Conservation (phyloP, 2,113 vertebrate genomes). For the Phasianus colchicus region DNA sequence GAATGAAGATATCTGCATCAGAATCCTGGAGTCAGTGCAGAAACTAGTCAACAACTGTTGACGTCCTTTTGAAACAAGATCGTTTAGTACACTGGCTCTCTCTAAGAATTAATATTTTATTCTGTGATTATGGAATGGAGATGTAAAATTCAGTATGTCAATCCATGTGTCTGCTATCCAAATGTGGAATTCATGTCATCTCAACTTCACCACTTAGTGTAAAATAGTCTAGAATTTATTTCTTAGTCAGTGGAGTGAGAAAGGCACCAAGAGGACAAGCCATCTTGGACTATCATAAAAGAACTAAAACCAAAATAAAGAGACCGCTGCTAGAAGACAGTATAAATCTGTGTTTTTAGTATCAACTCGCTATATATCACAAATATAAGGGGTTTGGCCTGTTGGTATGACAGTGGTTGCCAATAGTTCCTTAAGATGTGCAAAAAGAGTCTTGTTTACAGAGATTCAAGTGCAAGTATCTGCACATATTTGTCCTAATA, state of each 20-base stretch:
- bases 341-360: neutral
- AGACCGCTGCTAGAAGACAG: neutral
- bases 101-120: neutral
- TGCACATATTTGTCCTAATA: neutral
- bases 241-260: neutral
- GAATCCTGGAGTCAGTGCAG: neutral
- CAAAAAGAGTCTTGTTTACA: neutral
- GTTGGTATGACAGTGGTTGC: neutral
- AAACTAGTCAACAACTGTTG: neutral
- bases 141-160: neutral
- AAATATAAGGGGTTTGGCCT: neutral
- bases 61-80: neutral
- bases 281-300: neutral
- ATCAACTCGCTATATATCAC: neutral
- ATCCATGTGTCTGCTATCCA: neutral
- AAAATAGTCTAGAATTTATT: neutral
- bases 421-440: neutral
- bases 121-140: neutral
- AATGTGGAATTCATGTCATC: neutral
- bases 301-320: conserved; percentile 15
- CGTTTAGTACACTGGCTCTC: neutral
- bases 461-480: neutral
- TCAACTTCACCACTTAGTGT: neutral
- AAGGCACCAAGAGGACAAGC: neutral
- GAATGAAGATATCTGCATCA: conserved; percentile 1